Conservation (phyloP, 2,888 invertebrate genomes). For the Pammene fasciana region DNA sequence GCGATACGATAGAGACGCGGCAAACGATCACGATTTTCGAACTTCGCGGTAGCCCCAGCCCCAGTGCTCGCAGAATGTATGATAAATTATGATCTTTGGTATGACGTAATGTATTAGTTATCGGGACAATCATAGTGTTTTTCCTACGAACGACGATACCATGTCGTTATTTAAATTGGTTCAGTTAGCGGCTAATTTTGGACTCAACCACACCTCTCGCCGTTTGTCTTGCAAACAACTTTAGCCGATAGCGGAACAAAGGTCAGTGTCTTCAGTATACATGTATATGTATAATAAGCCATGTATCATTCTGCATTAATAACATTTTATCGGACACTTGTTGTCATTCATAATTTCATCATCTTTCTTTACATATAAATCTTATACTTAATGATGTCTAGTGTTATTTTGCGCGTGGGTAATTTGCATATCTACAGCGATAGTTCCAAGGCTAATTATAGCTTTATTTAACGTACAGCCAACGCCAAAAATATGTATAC, state of each 20-base stretch:
- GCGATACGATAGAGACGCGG: too few species aligned
- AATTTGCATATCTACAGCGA: background rate
- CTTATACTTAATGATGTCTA: background rate
- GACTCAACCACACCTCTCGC: constrained; percentile 52
- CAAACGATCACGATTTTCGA: too few species aligned
- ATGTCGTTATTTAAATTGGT: constrained; percentile 30
- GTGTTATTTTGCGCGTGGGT: background rate
- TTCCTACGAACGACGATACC: constrained; percentile 50
- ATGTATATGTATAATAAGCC: background rate
- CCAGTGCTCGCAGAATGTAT: too few species aligned
- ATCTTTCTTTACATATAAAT: background rate
- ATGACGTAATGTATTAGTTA: constrained; percentile 43
- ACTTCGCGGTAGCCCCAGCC: too few species aligned
- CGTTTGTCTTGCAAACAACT: constrained; percentile 1
- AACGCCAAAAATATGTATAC: too few species aligned
- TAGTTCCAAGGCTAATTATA: too few species aligned
- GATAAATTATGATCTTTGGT: background rate
- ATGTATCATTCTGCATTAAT: background rate
- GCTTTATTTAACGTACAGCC: too few species aligned
- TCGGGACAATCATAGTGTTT: constrained; percentile 50
- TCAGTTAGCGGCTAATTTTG: constrained; percentile 59
- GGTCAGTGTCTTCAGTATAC: constrained; percentile 16
- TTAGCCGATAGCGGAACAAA: constrained; percentile 17
- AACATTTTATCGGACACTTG: constrained; percentile 12
- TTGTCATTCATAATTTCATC: constrained; percentile 37